phyloP scores from a whole-genome alignment of 2,113 vertebrate genomes.

The Cyanocitta stelleri region DNA sequence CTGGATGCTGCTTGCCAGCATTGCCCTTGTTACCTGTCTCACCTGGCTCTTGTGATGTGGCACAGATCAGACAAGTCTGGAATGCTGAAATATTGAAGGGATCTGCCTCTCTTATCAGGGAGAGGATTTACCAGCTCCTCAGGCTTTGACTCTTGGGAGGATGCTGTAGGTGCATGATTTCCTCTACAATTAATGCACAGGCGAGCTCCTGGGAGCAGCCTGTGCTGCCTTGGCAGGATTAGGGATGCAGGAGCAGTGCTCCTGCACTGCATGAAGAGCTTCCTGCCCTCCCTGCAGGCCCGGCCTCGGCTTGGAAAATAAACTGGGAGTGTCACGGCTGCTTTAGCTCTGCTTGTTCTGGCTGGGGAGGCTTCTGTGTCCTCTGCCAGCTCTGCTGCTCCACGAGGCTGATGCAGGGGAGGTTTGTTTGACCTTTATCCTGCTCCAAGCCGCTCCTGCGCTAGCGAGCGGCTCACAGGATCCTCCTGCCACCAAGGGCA shows the following conservation, averaged over 20 bases:
- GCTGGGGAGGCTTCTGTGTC: background rate
- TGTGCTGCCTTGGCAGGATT: background rate
- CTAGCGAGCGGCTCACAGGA: fast-evolving
- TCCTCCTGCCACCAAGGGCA: background rate
- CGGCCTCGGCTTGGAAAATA: background rate
- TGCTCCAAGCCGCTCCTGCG: fast-evolving
- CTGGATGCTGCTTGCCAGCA: background rate
- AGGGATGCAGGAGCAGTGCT: background rate
- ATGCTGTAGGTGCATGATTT: background rate
- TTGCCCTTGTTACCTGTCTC: background rate
- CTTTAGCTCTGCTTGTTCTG: background rate
- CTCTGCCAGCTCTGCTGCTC: background rate
- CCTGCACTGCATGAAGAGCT: background rate
- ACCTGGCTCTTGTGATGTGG: fast-evolving
- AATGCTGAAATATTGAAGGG: background rate
- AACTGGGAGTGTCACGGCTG: fast-evolving
- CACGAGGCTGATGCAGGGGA: fast-evolving
- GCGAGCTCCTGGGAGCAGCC: background rate
- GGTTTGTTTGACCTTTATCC: background rate
- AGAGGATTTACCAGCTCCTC: background rate
- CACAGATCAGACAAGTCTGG: background rate
- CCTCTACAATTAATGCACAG: background rate
- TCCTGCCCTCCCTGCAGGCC: background rate
- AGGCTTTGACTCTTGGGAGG: background rate
- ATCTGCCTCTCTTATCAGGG: background rate